Evolutionary conservation across 2,888 invertebrate genomes (phyloP).

Genomic region (Drosophila stalkeri): DNA sequence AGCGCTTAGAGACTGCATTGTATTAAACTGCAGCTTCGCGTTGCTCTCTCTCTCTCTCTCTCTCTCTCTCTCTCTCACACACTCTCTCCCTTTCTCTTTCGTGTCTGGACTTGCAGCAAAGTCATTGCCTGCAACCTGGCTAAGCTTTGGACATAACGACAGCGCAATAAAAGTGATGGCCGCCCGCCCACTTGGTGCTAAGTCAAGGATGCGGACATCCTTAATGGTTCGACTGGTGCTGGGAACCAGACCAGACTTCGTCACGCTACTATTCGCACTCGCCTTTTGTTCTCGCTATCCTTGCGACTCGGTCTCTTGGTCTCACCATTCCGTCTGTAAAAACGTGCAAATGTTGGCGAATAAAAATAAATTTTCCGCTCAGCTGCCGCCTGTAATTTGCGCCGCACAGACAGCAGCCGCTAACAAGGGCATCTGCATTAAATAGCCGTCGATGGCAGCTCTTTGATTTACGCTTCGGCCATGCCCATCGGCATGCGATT

Average conservation of each 20-base stretch:
- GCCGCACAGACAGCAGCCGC: slow-evolving; percentile 8
- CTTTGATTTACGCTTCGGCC: slow-evolving; percentile 21
- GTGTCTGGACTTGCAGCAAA: background rate
- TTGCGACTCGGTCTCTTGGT: too few relatives aligned
- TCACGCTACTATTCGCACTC: background rate
- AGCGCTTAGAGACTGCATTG: slow-evolving; percentile 11
- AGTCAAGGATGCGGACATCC: slow-evolving; percentile 31
- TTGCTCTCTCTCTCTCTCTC: background rate
- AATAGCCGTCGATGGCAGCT: slow-evolving; percentile 15
- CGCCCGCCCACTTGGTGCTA: slow-evolving; percentile 18
- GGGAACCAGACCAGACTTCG: slow-evolving; percentile 2
- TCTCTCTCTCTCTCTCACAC: background rate
- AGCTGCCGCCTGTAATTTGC: slow-evolving; percentile 24
- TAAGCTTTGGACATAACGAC: background rate
- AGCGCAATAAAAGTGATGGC: slow-evolving; percentile 23
- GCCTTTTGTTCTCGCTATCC: background rate
- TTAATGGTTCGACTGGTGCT: slow-evolving; percentile 16
- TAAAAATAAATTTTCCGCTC: slow-evolving; percentile 33
- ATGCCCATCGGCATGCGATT: slow-evolving; percentile 12
- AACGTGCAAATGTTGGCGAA: slow-evolving; percentile 22
- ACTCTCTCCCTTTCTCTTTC: background rate
- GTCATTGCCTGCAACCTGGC: slow-evolving; percentile 12
- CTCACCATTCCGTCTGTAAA: slow-evolving; percentile 2
- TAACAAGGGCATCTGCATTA: slow-evolving; percentile 35
- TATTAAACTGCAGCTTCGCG: background rate